Conservation (phyloP, 2,113 vertebrate genomes). For the Melanerpes formicivorus region DNA sequence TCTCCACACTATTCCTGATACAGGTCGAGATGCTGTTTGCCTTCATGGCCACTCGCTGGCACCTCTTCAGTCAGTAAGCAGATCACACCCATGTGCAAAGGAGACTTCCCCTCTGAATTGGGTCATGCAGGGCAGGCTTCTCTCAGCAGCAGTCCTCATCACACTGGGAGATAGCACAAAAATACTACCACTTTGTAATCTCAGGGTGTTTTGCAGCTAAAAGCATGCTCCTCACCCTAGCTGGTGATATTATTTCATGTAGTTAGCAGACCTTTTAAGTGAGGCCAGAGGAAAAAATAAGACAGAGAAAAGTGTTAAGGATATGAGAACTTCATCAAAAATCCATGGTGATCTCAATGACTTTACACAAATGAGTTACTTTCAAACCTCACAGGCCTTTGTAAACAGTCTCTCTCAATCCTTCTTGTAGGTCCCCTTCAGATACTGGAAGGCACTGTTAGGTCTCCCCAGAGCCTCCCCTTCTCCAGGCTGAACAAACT, state of each 20-base stretch:
- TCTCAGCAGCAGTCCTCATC: not conserved
- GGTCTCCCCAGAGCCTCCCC: no score
- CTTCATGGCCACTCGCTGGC: no score
- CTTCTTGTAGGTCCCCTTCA: no score
- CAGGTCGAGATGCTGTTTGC: no score
- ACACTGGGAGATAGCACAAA: not conserved
- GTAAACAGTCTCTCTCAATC: no score
- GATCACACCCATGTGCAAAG: not conserved
- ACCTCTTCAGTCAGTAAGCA: not conserved
- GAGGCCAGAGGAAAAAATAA: not conserved
- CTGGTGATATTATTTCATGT: not conserved
- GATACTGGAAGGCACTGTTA: no score
- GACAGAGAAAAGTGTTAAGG: not conserved
- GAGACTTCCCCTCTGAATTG: not conserved
- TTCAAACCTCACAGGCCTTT: not conserved
- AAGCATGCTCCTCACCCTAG: not conserved
- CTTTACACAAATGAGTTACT: not conserved
- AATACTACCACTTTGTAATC: not conserved
- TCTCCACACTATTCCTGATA: no score
- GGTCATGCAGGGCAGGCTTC: accelerated
- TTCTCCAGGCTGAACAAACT: no score
- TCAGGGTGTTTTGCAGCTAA: not conserved
- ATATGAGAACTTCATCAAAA: not conserved
- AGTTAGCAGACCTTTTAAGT: not conserved
- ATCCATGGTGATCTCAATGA: not conserved